Conservation (phyloP, 2,888 invertebrate species). For the Arrhopalites spinosus region DNA sequence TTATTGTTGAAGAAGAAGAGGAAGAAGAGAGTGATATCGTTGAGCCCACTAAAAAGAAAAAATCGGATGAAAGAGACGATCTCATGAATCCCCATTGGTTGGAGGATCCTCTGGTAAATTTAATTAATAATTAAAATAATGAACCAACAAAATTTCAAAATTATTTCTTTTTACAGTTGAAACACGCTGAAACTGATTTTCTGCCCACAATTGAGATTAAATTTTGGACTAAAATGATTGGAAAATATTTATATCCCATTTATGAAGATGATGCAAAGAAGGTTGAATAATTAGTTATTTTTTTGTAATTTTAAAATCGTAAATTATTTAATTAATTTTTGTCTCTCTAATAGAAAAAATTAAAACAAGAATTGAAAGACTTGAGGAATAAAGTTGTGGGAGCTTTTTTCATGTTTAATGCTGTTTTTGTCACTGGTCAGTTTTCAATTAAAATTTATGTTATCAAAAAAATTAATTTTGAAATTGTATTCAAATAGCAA, state of each 20-base stretch:
- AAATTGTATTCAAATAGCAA: conserved; percentile 58
- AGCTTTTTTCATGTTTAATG: conserved; percentile 64
- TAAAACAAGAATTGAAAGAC: conserved; percentile 58
- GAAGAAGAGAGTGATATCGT: conserved; percentile 14
- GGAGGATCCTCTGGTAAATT: conserved; percentile 59
- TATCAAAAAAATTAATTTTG: no score
- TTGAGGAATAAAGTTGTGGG: conserved; percentile 61
- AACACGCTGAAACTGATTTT: conserved; percentile 56
- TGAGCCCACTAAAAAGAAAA: background rate
- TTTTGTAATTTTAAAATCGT: background rate
- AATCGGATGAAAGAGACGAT: conserved; percentile 57
- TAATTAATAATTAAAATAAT: no score
- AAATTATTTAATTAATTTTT: background rate
- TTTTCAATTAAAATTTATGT: no score
- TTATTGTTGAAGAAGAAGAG: background rate
- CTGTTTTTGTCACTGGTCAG: conserved; percentile 63
- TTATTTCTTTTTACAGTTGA: no score
- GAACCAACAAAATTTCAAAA: no score
- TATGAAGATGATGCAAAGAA: conserved; percentile 58
- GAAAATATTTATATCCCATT: conserved; percentile 62
- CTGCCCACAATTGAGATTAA: conserved; percentile 60
- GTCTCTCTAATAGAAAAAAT: conserved; percentile 53
- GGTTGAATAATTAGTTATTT: conserved; percentile 37
- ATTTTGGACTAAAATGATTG: conserved; percentile 64
- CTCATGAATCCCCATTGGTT: conserved; percentile 62